Base-by-base conservation (phyloP, 2,797 vertebrate genomes). In the Pygocentrus nattereri region DNA sequence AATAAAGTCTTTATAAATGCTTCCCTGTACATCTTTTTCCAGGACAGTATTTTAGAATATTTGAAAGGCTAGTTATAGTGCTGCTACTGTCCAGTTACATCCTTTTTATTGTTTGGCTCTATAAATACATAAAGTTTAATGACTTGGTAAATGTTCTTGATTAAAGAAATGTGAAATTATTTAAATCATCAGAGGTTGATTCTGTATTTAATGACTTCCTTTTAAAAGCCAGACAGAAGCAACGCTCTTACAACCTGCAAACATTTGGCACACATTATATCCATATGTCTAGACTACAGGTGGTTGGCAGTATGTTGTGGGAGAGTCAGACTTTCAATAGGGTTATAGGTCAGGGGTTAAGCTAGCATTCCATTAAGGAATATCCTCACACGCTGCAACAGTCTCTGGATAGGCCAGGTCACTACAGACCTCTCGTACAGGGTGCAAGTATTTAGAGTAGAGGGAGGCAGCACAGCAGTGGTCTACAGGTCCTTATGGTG, bases 321-420 rank as follows among this genome's bases (percentile, higher is more conserved):
- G 44, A 70, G 10, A 25, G 15, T 27, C 1, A 0, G 21, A 50
- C 47, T 47, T 13, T 47, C 13, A 49, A 7, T 6, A 52, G 64
- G 73, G 34, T 81, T 27, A 69, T 25, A 58, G 52, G 62, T 25
- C 72, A 69, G 23, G 19, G 72, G 41, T 74, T 74, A 68, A 81
- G 27, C 25, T 59, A 69, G 54, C 41, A 69, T 49, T 76, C 25
- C 30, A 27, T 47, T 58, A 81, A 67, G 64, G 54, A 76, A 76
- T 68, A 68, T 5, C 71, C 54, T 12, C n/a, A 38, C 31, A 23
- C 11, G 31, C 18, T 30, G 25, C 15, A 31, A 15, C 70, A 38
- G 23, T 64, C 23, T 64, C 30, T 64, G 61, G 61, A 30, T 4
- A 61, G 61, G 25, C 7, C 5, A 15, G 25, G 58, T 64, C 49